Conservation (phyloP, 2,113 vertebrate species). For the Illadopsis cleaveri region DNA sequence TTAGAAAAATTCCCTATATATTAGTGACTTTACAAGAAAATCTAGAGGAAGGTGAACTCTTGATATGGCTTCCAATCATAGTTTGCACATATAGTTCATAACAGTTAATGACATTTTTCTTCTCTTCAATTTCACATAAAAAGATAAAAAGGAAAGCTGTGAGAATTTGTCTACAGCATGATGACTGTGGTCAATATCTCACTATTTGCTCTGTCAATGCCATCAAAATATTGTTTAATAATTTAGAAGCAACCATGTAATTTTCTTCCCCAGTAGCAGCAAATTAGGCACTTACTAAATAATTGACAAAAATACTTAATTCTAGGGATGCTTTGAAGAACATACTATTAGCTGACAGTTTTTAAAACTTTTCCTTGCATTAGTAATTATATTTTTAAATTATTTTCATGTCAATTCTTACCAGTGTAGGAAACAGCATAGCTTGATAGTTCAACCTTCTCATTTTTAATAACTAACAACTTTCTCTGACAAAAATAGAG, state of each 20-base stretch:
- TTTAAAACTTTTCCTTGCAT: constrained; percentile 53
- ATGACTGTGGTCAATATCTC: constrained; percentile 67
- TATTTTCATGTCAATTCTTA: background rate
- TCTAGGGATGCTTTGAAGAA: constrained; percentile 60
- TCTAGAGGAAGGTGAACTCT: constrained; percentile 45
- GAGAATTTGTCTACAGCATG: constrained; percentile 47
- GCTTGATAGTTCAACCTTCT: background rate
- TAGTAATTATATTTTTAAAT: constrained; percentile 14
- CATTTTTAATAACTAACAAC: background rate
- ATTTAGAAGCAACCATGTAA: constrained; percentile 74
- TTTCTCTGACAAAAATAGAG: background rate
- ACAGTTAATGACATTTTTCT: constrained; percentile 70
- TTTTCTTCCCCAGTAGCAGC: constrained; percentile 71
- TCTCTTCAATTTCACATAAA: constrained; percentile 74
- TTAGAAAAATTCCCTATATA: constrained; percentile 34
- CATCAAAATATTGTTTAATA: constrained; percentile 80
- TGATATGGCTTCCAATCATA: constrained; percentile 38
- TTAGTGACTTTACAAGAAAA: constrained; percentile 37
- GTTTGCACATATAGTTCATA: constrained; percentile 61
- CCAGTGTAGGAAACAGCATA: background rate
- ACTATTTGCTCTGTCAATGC: constrained; percentile 68
- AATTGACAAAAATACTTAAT: constrained; percentile 77
- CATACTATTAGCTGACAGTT: constrained; percentile 50
- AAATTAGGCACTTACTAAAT: constrained; percentile 80
- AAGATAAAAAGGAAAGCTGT: constrained; percentile 46